Evolutionary conservation across 2,888 invertebrate genomes (phyloP).

Genomic region (Acanthopleura granulata): DNA sequence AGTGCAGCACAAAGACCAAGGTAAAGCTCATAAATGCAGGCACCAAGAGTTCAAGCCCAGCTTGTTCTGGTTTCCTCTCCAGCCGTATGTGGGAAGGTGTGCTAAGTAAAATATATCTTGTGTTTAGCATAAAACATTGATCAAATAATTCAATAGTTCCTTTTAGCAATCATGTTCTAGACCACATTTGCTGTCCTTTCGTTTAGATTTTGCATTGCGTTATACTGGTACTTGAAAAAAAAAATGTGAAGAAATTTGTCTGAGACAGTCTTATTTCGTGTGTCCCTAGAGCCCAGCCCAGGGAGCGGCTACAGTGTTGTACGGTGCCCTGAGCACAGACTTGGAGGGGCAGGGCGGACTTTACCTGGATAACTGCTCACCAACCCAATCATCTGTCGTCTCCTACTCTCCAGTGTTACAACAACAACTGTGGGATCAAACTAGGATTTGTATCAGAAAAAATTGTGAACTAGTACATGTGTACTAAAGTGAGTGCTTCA

Average conservation of each 20-base stretch:
- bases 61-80: no score
- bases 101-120: no score
- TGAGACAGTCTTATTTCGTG: not conserved
- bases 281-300: slow-evolving; percentile 37
- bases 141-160: no score
- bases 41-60: no score
- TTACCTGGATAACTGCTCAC: slow-evolving; percentile 49
- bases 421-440: slow-evolving; percentile 32
- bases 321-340: slow-evolving; percentile 46
- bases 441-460: not conserved
- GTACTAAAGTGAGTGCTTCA: no score
- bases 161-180: no score
- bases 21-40: no score
- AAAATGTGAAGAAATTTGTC: not conserved
- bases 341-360: slow-evolving; percentile 42
- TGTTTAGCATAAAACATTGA: no score
- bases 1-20: no score
- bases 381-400: slow-evolving; percentile 29
- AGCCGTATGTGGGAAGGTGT: no score
- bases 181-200: not conserved
- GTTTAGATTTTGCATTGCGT: not conserved
- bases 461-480: no score
- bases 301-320: slow-evolving; percentile 44
- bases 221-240: not conserved
- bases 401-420: slow-evolving; percentile 41